Percentiles rank a stretch among this genome's conserved stretches.
phyloP scores from a whole-genome alignment of 2,888 invertebrate species.

The Drosophila pegasa region DNA sequence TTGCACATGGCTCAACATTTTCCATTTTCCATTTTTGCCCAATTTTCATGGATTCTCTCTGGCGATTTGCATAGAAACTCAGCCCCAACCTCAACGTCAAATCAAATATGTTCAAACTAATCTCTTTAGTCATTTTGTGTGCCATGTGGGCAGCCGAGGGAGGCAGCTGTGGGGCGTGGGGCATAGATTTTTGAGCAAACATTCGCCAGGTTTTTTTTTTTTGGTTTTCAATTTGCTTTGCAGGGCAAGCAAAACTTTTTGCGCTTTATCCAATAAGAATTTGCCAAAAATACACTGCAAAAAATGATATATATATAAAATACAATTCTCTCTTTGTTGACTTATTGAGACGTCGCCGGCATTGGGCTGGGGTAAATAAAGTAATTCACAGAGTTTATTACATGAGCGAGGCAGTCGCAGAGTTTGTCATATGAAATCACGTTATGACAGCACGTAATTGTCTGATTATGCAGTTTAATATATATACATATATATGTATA shows the following conservation, averaged over 20 bases:
- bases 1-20: slow-evolving; percentile 33
- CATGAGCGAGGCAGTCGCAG: slow-evolving; percentile 14
- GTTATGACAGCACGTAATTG: slow-evolving; percentile 46
- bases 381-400: slow-evolving; percentile 11
- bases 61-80: slow-evolving; percentile 49
- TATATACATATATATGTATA: not conserved
- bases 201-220: slow-evolving; percentile 21
- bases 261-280: slow-evolving; percentile 22
- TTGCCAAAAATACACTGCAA: not conserved
- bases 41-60: slow-evolving; percentile 9
- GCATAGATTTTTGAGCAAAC: not conserved
- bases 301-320: not conserved
- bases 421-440: slow-evolving; percentile 27
- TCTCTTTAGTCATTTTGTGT: slow-evolving; percentile 42
- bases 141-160: slow-evolving; percentile 10
- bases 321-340: slow-evolving; percentile 31
- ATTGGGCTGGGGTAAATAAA: slow-evolving; percentile 4
- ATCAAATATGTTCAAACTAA: slow-evolving; percentile 60
- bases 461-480: slow-evolving; percentile 56
- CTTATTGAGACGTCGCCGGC: slow-evolving; percentile 9
- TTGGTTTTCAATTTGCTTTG: not conserved
- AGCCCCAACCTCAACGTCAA: slow-evolving; percentile 32
- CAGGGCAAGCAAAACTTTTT: slow-evolving; percentile 28
- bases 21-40: slow-evolving; percentile 32
- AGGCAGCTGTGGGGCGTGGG: not conserved